Base-by-base conservation (phyloP, 1,140 invertebrate species). In the Drosophila malerkotliana region DNA sequence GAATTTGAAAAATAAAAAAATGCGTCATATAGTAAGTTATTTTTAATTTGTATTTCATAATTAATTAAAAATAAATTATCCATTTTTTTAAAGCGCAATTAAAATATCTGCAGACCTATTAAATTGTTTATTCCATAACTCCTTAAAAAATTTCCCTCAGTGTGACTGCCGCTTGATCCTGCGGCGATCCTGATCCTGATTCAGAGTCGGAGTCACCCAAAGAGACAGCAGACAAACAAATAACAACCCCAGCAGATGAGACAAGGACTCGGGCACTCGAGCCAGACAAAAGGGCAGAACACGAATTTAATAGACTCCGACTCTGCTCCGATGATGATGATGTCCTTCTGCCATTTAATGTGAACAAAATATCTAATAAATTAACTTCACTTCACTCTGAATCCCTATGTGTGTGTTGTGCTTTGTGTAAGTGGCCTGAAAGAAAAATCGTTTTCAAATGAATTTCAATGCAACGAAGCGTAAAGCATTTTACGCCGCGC, bases 401-500 rank as follows among this genome's bases (percentile, higher is more conserved):
- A 34, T 54, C 41, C 66, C 32, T 77, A 44, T 77, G 41, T 55
- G 45, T 37, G 57, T 73, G 79, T 79, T 85, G 74, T 64, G 69
- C 79, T 81, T 87, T 87, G 82, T 88, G 66, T 85, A 82, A 87
- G 82, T 85, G 83, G 83, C 72, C 61, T 79, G 74, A 85, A 89
- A 85, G 77, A 84, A 76, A 85, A 84, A 90, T 90, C 80, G 80
- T 80, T 89, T 89, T 89, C 85, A 85, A 90, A 90, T 90, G 81
- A 90, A 90, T 90, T 90, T 90, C 85, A 90, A 90, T 90, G 80
- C 85, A 90, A 90, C 85, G 80, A 89, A 89, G 85, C 85, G 80
- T 90, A 79, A 84, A 90, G 76, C 82, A 84, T 90, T 90, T 87
- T 89, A 89, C 77, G 84, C 84, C 80, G 77, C 59, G 57, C 60